These are phyloP conservation scores for Oxyscelio sp. DNA, from an alignment of 2,888 invertebrate species.

Conservation along the genomic window DNA sequence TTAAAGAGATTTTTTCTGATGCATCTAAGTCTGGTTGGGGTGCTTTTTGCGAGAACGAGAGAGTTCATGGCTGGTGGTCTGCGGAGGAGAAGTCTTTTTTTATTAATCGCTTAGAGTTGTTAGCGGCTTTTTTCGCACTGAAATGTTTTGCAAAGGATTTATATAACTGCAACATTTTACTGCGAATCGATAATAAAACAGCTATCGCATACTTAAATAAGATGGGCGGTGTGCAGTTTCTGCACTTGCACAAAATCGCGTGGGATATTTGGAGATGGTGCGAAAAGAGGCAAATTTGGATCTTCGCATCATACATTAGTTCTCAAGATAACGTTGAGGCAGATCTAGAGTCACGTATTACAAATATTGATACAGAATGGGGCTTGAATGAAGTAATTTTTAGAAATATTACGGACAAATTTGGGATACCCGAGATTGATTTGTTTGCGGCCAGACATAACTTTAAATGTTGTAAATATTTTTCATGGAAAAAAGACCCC, in stretches of 20 bases:
- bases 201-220: background rate
- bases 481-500: background rate
- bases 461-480: background rate
- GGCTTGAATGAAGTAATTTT: background rate
- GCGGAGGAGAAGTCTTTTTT: background rate
- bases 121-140: background rate
- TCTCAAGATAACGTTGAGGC: background rate
- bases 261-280: background rate
- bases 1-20: slow-evolving; percentile 37
- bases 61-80: slow-evolving; percentile 16
- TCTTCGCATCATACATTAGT: background rate
- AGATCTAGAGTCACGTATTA: background rate
- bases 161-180: background rate
- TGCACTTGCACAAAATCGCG: background rate
- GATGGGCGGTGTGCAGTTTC: background rate
- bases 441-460: background rate
- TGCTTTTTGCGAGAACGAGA: too few relatives aligned
- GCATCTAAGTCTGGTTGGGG: slow-evolving; percentile 38
- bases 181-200: background rate
- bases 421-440: background rate
- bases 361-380: background rate
- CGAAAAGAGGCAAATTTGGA: background rate
- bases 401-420: background rate
- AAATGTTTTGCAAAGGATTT: background rate
- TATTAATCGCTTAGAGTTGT: background rate